Evolutionary conservation across 2,797 vertebrate genomes (phyloP).

Genomic region (Staurois parvus): DNA sequence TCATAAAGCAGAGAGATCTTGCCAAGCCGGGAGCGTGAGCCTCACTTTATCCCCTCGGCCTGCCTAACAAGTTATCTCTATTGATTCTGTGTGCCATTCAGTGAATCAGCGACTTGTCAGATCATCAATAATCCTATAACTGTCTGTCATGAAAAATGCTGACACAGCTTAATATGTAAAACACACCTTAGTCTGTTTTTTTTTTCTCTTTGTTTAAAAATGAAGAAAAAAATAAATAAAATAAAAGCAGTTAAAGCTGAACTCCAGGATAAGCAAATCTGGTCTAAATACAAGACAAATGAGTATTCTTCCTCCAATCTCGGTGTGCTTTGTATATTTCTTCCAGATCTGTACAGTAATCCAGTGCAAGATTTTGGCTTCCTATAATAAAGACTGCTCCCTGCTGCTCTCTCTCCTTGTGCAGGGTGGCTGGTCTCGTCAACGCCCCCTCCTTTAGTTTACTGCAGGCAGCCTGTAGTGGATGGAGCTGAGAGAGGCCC

Average conservation of each 20-base stretch:
- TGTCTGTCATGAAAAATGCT: conserved; percentile 33
- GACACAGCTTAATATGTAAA: conserved; percentile 26
- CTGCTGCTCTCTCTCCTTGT: too few relatives aligned
- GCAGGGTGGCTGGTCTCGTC: too few relatives aligned
- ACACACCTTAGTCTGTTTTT: background rate
- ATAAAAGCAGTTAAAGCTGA: background rate
- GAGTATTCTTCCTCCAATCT: too few relatives aligned
- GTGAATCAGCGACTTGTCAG: conserved; percentile 33
- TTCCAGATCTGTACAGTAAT: too few relatives aligned
- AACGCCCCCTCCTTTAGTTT: too few relatives aligned
- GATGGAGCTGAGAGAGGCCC: too few relatives aligned
- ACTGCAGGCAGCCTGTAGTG: too few relatives aligned
- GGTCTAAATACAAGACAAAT: too few relatives aligned
- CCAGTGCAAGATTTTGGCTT: too few relatives aligned
- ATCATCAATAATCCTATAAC: conserved; percentile 33
- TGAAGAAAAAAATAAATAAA: background rate
- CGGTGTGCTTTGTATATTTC: too few relatives aligned
- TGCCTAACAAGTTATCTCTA: conserved; percentile 20
- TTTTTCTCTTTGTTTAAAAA: conserved; percentile 13
- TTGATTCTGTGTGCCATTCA: conserved; percentile 40
- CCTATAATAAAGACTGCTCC: too few relatives aligned
- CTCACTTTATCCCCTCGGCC: background rate
- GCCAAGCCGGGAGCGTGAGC: background rate
- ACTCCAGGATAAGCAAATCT: too few relatives aligned
- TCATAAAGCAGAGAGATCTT: conserved; percentile 9